Conservation (phyloP, 2,888 invertebrate species). For the Rhagonycha lutea region DNA sequence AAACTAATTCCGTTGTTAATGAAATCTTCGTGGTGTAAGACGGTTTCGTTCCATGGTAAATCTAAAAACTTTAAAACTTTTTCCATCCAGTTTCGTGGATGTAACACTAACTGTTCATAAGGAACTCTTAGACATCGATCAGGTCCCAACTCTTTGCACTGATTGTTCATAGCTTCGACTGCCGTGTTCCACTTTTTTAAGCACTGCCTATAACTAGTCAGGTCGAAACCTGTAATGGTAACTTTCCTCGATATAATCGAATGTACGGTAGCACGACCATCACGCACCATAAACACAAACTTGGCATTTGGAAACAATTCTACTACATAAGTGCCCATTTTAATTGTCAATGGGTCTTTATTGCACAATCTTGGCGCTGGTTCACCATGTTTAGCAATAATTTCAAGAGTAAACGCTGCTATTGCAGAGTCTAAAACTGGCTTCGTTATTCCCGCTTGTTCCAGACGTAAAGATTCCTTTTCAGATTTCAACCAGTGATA, state of each 20-base stretch:
- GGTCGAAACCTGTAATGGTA: conserved; percentile 78
- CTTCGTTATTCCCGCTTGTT: conserved; percentile 93
- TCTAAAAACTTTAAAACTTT: conserved; percentile 86
- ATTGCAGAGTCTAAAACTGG: conserved; percentile 93
- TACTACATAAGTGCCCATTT: conserved; percentile 93
- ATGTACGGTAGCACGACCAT: conserved; percentile 97
- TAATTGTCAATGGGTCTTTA: conserved; percentile 97
- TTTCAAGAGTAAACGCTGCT: conserved; percentile 94
- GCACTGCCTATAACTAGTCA: conserved; percentile 91
- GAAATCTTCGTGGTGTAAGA: conserved; percentile 95
- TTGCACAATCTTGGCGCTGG: conserved; percentile 95
- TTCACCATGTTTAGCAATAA: conserved; percentile 95
- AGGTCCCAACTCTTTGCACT: conserved; percentile 82
- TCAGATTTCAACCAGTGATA: conserved; percentile 95
- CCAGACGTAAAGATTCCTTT: conserved; percentile 86
- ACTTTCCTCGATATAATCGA: conserved; percentile 93
- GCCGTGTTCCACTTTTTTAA: conserved; percentile 96
- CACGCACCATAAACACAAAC: conserved; percentile 97
- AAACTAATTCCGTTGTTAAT: conserved; percentile 95
- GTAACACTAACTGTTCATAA: conserved; percentile 96
- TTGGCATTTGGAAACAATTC: conserved; percentile 97
- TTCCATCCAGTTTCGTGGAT: conserved; percentile 87
- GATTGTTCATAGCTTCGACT: conserved; percentile 91
- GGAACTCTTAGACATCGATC: conserved; percentile 84
- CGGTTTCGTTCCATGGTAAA: conserved; percentile 93